phyloP scores from a whole-genome alignment of 2,888 invertebrate species.

The Ferdinandea cuprea region DNA sequence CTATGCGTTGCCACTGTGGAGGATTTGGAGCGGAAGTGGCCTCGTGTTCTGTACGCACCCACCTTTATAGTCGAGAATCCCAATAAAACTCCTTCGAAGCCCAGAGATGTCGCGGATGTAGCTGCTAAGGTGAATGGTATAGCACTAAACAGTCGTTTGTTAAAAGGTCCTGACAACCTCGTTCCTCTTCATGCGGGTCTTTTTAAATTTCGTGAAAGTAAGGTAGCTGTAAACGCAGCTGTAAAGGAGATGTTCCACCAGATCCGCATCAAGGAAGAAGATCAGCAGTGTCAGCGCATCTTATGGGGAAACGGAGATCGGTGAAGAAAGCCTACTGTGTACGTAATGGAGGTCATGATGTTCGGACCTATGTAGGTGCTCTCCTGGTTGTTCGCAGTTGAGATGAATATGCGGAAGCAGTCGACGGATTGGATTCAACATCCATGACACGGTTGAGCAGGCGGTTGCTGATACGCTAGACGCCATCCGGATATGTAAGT shows the following conservation, averaged over 20 bases:
- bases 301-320: too few species aligned
- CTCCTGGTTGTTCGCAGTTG: conserved; percentile 52
- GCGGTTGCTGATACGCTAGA: too few species aligned
- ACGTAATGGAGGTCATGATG: conserved; percentile 66
- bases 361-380: conserved; percentile 68
- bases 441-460: too few species aligned
- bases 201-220: background rate
- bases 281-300: too few species aligned
- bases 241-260: background rate
- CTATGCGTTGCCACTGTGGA: background rate
- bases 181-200: background rate
- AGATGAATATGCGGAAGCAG: too few species aligned
- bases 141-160: conserved; percentile 48
- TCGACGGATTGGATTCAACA: too few species aligned
- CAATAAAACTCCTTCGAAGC: background rate
- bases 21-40: background rate
- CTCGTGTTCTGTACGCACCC: background rate
- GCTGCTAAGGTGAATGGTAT: conserved; percentile 51
- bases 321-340: background rate
- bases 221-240: background rate
- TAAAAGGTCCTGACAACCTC: conserved; percentile 53
- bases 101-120: conserved; percentile 45
- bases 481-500: too few species aligned
- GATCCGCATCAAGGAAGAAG: too few species aligned
- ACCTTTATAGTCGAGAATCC: background rate